Base-by-base conservation (phyloP, 2,888 invertebrate species). In the Melanargia galathea region DNA sequence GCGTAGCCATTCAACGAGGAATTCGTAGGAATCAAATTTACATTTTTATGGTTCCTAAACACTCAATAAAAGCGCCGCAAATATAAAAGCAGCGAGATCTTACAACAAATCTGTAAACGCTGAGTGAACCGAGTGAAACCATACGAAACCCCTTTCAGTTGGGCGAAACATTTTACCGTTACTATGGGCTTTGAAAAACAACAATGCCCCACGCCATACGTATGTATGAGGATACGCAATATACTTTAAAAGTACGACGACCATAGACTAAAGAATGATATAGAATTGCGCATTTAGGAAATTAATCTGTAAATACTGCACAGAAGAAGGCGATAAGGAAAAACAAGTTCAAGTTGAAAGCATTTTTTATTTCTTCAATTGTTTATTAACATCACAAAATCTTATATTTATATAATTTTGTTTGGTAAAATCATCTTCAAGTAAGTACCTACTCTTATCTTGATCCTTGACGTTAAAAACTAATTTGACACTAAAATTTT, bases 41-140 rank as follows among this genome's bases (percentile, higher is more conserved):
- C 86, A 82, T 87, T 87, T 90, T 90, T 88, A 90, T 84, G 87
- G 82, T 80, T 81, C 80, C 79, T 88, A 84, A 87, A 86, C 84
- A 84, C 80, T 82, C 81, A 82, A 86, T 86, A 84, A 87, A 86
- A 79, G 75, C 81, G 80, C 83, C 82, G 77, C 81, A 76, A 79
- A 75, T 79, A 80, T 82, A 85, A 84, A 86, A 79, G 70, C 73
- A 80, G 70, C 73, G 79, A 80, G 80, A 78, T 81, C 69, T 78
- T 77, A 75, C 76, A 77, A 77, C 73, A 82, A 87, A 87, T 87
- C 84, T 84, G 80, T 78, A 76, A 77, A 80, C 71, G 79, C 78
- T 75, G 71, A 74, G 75, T 74, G 79, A 79, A 80, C 73, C 74
- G 71, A 74, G 76, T 74, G 79, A 79, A 80, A 74, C 76, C 77